Conservation (phyloP, 2,113 vertebrate genomes). For the Centropus unirufus region DNA sequence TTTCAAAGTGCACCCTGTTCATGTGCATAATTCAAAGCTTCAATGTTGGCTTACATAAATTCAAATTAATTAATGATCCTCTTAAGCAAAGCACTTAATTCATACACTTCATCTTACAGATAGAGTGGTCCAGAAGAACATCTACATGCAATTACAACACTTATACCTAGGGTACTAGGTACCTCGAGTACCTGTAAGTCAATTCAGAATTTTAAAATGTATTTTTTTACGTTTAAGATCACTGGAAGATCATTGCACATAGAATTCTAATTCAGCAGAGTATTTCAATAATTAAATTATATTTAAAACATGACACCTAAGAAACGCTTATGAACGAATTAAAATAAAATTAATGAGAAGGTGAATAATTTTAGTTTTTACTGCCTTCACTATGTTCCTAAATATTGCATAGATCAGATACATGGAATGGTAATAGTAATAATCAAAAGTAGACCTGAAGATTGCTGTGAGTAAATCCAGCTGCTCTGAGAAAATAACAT, state of each 20-base stretch:
- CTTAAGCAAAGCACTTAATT: constrained; percentile 7
- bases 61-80: not conserved
- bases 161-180: not conserved
- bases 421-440: not conserved
- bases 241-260: not conserved
- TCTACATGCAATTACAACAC: not conserved
- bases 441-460: not conserved
- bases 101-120: not conserved
- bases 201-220: not conserved
- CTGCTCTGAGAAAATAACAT: not conserved
- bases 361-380: not conserved
- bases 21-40: not conserved
- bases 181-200: not conserved
- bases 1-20: not conserved
- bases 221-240: not conserved
- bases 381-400: not conserved
- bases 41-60: not conserved
- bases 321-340: not conserved
- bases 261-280: not conserved
- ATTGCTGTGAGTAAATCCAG: not conserved
- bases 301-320: not conserved
- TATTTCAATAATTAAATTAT: not conserved
- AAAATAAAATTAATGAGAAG: not conserved
- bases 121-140: not conserved
- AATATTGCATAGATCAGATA: not conserved